Conservation (phyloP, 2,113 vertebrate species). For the Narcine bancroftii region DNA sequence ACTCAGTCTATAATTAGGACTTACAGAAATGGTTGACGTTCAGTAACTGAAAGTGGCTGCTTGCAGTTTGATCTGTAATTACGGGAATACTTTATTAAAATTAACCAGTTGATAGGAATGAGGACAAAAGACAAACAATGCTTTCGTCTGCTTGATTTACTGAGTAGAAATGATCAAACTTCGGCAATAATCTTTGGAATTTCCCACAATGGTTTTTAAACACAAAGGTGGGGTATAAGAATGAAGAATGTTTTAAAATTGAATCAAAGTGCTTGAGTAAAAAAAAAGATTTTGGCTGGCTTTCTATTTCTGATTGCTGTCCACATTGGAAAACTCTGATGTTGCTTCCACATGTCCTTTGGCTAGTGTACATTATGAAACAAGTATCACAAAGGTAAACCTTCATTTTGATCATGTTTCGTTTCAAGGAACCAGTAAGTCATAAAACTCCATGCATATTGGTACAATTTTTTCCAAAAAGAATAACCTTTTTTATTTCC, state of each 20-base stretch:
- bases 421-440: not conserved
- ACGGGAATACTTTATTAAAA: not conserved
- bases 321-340: not conserved
- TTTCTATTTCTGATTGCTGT: not conserved
- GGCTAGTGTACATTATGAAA: not conserved
- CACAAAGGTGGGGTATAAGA: not conserved
- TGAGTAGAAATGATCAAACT: not conserved
- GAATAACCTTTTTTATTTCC: not conserved
- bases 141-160: not conserved
- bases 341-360: not conserved
- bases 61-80: not conserved
- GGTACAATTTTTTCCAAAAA: not conserved
- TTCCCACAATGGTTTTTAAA: not conserved
- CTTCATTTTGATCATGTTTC: not conserved
- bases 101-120: not conserved
- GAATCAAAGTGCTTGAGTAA: not conserved
- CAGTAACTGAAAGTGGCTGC: not conserved
- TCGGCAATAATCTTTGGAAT: not conserved
- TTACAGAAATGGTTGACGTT: not conserved
- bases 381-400: not conserved
- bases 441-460: not conserved
- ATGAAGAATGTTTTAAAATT: not conserved
- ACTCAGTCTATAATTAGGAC: not conserved
- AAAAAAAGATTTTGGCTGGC: not conserved
- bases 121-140: not conserved